Evolutionary conservation across 2,888 invertebrate genomes (phyloP), one percentile per base, ranked within the genome.

Genomic region (Boloria euphrosyne): DNA sequence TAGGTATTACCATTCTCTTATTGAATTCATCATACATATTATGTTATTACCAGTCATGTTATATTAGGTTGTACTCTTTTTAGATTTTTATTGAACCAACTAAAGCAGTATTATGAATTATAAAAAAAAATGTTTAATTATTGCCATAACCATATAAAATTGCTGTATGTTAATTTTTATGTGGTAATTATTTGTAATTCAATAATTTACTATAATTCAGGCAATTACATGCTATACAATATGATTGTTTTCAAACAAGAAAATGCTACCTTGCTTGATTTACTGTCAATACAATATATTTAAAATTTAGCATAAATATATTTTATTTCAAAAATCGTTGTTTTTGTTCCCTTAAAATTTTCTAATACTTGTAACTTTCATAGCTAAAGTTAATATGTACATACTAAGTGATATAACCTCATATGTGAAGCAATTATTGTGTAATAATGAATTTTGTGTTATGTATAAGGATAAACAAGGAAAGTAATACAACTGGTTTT

Each of bases 401-500:
- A 13, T 55, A 49, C 17, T 3, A 55, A 18, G 44, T 65, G 31
- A 63, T 46, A 59, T 71, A 71, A 71, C 69, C 71, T 71, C 55
- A 44, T 65, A 47, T 43, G 17, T 31, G n/a, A 60, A 58, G 46
- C 46, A 51, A 57, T 53, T 22, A 4, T 1, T 16, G 51, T 43
- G 38, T 53, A 60, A 51, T 18, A 47, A 16, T 22, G 17, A 10
- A 46, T 50, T 66, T 46, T 22, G 49, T 31, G 17, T 55, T 51
- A 18, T 53, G 18, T 50, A 14, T 52, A 13, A 54, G 58, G 44
- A 67, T 54, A 52, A 49, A 75, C 58, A 16, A 55, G 59, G 55
- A 60, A 71, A 84, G 80, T 79, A 75, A 83, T 68, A 83, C 67
- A 76, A 71, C 68, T 72, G 51, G 61, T 72, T 80, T 80, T 80